These are phyloP conservation scores for Sarcophilus harrisii DNA, from an alignment of 2,797 vertebrate species.

Conservation along the genomic window DNA sequence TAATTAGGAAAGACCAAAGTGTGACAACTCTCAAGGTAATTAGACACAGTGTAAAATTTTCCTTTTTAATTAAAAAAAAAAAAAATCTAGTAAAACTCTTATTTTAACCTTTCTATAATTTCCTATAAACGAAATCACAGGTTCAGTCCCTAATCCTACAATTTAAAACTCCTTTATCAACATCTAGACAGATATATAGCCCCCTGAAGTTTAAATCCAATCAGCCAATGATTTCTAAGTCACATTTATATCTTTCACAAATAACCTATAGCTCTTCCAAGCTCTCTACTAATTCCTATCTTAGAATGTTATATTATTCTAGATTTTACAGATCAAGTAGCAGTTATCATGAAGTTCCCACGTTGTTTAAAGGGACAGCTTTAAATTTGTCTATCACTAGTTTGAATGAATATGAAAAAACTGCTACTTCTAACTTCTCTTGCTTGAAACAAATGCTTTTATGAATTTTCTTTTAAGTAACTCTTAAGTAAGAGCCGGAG, in stretches of 20 bases:
- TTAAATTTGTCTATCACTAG: not conserved
- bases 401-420: not conserved
- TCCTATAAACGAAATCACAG: not conserved
- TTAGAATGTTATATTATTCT: not conserved
- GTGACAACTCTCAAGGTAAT: conserved; percentile 67
- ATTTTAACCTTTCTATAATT: conserved; percentile 53
- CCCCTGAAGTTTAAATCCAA: not conserved
- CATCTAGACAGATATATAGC: not conserved
- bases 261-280: not conserved
- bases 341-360: not conserved
- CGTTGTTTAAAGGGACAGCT: not conserved
- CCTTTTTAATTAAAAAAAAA: conserved; percentile 36
- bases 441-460: not conserved
- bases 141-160: not conserved
- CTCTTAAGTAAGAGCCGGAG: not conserved
- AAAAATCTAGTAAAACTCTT: conserved; percentile 62
- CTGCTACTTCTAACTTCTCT: not conserved
- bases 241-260: not conserved
- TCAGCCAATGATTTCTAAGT: not conserved
- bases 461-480: not conserved
- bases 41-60: conserved; percentile 54
- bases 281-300: not conserved
- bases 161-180: conserved; percentile 42
- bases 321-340: not conserved
- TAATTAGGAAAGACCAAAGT: conserved; percentile 72